phyloP scores from a whole-genome alignment of 2,113 vertebrate genomes.

The Arothron firmamentum region DNA sequence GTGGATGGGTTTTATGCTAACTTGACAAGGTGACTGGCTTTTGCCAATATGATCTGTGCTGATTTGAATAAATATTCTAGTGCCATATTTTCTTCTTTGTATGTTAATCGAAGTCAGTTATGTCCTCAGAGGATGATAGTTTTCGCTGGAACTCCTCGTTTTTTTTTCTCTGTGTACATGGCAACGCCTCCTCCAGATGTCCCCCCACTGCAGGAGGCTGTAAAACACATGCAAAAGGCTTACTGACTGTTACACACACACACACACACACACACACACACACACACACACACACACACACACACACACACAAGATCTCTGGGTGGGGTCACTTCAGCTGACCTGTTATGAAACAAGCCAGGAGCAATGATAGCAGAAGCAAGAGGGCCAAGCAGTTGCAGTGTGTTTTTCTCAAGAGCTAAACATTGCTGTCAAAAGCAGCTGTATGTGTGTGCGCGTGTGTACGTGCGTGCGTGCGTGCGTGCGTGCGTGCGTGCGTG shows the following conservation, averaged over 20 bases:
- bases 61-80: slow-evolving; percentile 52
- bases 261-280: slow-evolving; percentile 23
- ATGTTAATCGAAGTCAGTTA: slow-evolving; percentile 59
- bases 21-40: slow-evolving; percentile 69
- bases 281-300: slow-evolving; percentile 5
- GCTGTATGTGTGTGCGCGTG: slow-evolving; percentile 9
- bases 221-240: slow-evolving; percentile 50
- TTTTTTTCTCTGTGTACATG: slow-evolving; percentile 35
- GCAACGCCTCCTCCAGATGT: slow-evolving; percentile 72
- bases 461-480: slow-evolving; percentile 10
- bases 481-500: slow-evolving; percentile 21
- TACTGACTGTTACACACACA: slow-evolving; percentile 34
- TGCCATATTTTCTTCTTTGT: slow-evolving; percentile 33
- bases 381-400: slow-evolving; percentile 21
- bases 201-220: slow-evolving; percentile 55
- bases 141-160: slow-evolving; percentile 50
- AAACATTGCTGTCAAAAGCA: slow-evolving; percentile 41
- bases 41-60: slow-evolving; percentile 58
- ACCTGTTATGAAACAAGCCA: slow-evolving; percentile 54
- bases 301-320: slow-evolving; percentile 26
- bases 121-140: slow-evolving; percentile 64
- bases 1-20: slow-evolving; percentile 52
- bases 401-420: slow-evolving; percentile 45
- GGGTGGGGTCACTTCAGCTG: slow-evolving; percentile 40
- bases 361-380: slow-evolving; percentile 18